Percentiles rank a stretch among this genome's conserved stretches.
Evolutionary conservation across 2,888 invertebrate species (phyloP).

Genomic region (Lepidonotus clava): DNA sequence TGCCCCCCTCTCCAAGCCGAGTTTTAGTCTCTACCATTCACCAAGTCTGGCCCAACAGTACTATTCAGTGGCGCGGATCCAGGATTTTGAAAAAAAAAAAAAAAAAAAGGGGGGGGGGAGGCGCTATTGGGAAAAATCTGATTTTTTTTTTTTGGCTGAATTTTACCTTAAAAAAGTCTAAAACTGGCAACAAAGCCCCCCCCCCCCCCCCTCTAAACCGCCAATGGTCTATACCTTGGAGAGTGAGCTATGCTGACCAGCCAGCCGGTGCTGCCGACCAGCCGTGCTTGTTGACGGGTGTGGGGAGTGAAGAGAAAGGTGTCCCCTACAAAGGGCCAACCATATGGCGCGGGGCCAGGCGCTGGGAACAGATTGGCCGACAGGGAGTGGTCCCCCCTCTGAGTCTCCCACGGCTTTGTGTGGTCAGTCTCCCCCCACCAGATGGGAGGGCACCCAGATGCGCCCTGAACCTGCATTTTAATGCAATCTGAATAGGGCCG

Average conservation of each 20-base stretch:
- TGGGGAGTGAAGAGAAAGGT: neutral
- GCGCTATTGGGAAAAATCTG: no score
- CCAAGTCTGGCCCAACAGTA: no score
- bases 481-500: no score
- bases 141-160: no score
- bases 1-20: no score
- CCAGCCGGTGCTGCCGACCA: no score
- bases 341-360: constrained; percentile 18
- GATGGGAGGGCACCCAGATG: neutral
- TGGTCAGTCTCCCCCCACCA: neutral
- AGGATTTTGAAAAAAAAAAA: no score
- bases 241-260: neutral
- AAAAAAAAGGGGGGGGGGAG: no score
- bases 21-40: no score
- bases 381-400: neutral
- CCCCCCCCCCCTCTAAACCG: neutral
- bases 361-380: constrained; percentile 9
- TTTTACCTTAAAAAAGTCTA: no score
- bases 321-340: neutral
- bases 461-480: neutral
- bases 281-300: neutral
- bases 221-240: neutral
- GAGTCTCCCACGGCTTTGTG: neutral
- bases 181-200: no score
- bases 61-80: no score